Percentiles rank a stretch among this genome's conserved stretches.
phyloP scores from a whole-genome alignment of 2,888 invertebrate species.

The Eupeodes latifasciatus region DNA sequence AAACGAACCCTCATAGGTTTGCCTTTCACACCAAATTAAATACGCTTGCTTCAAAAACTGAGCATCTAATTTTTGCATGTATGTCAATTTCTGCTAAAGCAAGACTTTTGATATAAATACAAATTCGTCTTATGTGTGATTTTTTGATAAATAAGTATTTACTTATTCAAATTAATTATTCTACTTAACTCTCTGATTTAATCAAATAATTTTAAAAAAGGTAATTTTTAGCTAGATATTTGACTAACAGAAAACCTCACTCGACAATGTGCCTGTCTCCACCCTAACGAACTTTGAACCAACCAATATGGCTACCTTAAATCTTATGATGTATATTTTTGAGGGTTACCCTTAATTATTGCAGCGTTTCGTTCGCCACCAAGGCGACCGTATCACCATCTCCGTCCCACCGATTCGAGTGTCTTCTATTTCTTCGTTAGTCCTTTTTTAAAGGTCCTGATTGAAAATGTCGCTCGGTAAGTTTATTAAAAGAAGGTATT shows the following conservation, averaged over 20 bases:
- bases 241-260: not conserved
- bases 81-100: no score
- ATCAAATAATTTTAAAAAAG: constrained; percentile 19
- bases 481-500: constrained; percentile 17
- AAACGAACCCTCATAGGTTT: no score
- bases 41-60: no score
- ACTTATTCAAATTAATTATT: not conserved
- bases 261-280: not conserved
- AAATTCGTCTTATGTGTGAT: no score
- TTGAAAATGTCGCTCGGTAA: constrained; percentile 33
- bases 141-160: not conserved
- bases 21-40: no score
- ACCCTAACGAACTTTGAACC: not conserved
- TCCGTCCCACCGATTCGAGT: no score
- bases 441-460: constrained; percentile 38
- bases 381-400: constrained; percentile 7
- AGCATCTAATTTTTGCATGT: no score
- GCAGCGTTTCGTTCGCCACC: constrained; percentile 25
- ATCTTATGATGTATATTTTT: constrained; percentile 59
- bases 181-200: not conserved
- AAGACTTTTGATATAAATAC: no score
- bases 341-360: constrained; percentile 66
- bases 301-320: not conserved
- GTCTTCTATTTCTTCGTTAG: constrained; percentile 13
- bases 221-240: constrained; percentile 32